These are phyloP conservation scores for Campoplex capitator DNA, from an alignment of 2,888 invertebrate genomes.

Conservation along the genomic window DNA sequence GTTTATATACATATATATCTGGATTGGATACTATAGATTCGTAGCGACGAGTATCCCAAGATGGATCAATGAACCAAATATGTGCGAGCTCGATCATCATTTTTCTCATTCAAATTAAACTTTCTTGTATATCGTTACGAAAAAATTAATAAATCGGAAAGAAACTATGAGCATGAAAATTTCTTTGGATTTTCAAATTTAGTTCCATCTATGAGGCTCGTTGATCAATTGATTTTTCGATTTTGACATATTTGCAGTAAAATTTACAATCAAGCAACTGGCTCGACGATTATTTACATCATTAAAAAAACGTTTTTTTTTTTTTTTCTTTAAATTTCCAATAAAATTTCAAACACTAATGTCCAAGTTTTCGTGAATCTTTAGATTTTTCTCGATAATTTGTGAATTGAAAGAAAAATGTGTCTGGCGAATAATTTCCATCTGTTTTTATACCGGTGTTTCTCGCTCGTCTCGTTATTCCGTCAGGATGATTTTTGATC, in stretches of 20 bases:
- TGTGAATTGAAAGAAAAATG: background rate
- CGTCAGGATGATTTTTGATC: slow-evolving; percentile 37
- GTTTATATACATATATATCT: slow-evolving; percentile 16
- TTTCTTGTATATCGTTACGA: background rate
- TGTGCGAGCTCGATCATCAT: slow-evolving; percentile 12
- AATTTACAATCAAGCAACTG: background rate
- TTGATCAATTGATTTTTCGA: background rate
- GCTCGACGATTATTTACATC: background rate
- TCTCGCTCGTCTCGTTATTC: slow-evolving; percentile 17
- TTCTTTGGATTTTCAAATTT: background rate
- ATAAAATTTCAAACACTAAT: background rate
- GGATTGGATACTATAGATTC: slow-evolving; percentile 13
- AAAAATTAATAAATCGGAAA: background rate
- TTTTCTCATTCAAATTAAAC: background rate
- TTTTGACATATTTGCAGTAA: background rate
- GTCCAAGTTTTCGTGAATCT: background rate
- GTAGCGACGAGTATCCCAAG: slow-evolving; percentile 46
- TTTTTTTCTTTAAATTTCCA: background rate
- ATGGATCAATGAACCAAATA: slow-evolving; percentile 61
- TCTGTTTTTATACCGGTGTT: slow-evolving; percentile 9
- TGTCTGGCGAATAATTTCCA: slow-evolving; percentile 44
- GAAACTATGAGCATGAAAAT: background rate
- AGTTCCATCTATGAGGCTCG: background rate
- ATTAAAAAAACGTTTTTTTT: background rate
- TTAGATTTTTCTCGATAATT: slow-evolving; percentile 19